These are phyloP conservation scores for Bactericera cockerelli DNA, from an alignment of 1,140 invertebrate genomes.

Conservation along the genomic window DNA sequence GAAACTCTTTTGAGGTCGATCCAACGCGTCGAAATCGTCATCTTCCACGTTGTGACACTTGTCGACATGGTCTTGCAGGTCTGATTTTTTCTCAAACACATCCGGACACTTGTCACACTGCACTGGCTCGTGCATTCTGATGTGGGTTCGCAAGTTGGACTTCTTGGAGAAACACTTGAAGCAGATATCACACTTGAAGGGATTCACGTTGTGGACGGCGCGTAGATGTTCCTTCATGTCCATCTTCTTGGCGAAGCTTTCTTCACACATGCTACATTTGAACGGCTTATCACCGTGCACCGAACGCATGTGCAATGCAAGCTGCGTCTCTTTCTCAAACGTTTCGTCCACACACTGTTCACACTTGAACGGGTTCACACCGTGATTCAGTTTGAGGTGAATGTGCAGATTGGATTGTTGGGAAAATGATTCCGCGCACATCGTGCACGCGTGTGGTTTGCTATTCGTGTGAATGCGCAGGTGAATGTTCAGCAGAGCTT, in stretches of 20 bases:
- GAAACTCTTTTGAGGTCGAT: neutral
- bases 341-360: neutral
- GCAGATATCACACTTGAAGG: slow-evolving; percentile 15
- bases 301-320: neutral
- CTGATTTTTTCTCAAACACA: neutral
- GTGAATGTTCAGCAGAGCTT: neutral
- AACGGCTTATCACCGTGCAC: neutral
- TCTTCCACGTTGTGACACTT: neutral
- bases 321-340: neutral
- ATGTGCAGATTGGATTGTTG: slow-evolving; percentile 3
- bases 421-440: neutral
- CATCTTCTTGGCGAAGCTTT: neutral
- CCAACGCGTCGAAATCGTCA: neutral
- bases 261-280: neutral
- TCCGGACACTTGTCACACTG: slow-evolving; percentile 3
- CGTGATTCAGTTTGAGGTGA: neutral
- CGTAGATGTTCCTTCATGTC: slow-evolving; percentile 10
- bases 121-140: slow-evolving; percentile 24
- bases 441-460: neutral
- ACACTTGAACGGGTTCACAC: neutral
- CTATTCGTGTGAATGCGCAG: neutral
- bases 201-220: slow-evolving; percentile 16
- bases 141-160: slow-evolving; percentile 17
- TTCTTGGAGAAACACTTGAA: slow-evolving; percentile 9
- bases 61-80: neutral